Evolutionary conservation across 2,888 invertebrate genomes (phyloP).

Genomic region (Leptopilina drosophilae): DNA sequence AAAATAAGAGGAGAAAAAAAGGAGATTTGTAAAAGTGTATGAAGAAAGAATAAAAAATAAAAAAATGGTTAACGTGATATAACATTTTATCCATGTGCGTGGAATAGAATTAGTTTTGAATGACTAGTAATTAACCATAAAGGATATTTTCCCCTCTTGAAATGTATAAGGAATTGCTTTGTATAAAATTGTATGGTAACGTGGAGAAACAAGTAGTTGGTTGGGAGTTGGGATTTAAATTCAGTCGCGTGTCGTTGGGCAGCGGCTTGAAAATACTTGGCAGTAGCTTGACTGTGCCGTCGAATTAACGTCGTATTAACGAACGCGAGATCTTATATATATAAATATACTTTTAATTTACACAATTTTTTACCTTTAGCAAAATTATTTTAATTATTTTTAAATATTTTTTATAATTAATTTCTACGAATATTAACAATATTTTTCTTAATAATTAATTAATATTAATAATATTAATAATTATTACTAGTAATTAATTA

Average conservation of each 20-base stretch:
- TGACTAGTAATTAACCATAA: background rate
- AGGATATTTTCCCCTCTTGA: conserved; percentile 1
- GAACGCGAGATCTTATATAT: conserved; percentile 51
- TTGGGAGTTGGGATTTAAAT: conserved; percentile 53
- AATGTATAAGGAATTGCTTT: background rate
- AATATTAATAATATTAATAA: too few species aligned
- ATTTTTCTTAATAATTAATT: background rate
- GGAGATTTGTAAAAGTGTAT: background rate
- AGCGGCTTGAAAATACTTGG: conserved; percentile 54
- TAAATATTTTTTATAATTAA: background rate
- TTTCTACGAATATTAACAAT: too few species aligned
- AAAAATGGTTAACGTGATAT: background rate
- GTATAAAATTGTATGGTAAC: conserved; percentile 13
- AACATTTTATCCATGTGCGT: background rate
- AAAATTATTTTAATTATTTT: background rate
- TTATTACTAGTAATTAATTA: too few species aligned
- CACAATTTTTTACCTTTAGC: conserved; percentile 43
- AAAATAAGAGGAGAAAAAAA: background rate
- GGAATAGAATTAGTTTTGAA: conserved; percentile 11
- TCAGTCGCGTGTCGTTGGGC: conserved; percentile 57
- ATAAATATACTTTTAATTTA: conserved; percentile 46
- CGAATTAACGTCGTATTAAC: conserved; percentile 63
- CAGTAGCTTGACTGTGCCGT: conserved; percentile 55
- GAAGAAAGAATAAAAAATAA: background rate
- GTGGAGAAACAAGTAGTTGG: conserved; percentile 19